phyloP scores from a whole-genome alignment of 1,140 invertebrate genomes.

The Palaemon carinicauda region DNA sequence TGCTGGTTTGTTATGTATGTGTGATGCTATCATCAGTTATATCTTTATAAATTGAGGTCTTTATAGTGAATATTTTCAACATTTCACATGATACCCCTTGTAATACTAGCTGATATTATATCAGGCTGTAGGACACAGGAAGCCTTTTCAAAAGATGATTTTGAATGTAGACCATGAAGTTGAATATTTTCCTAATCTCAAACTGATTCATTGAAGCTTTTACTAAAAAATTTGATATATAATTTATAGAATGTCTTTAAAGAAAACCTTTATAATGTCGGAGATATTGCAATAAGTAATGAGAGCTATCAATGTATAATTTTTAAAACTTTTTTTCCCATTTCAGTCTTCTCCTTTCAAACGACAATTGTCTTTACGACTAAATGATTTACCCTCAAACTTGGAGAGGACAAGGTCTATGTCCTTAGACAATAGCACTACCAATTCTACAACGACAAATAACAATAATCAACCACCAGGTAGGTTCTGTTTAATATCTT shows the following conservation, averaged over 20 bases:
- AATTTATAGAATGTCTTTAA: background rate
- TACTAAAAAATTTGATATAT: no score
- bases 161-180: no score
- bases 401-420: slow-evolving; percentile 74
- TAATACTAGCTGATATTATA: no score
- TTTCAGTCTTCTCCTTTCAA: slow-evolving; percentile 85
- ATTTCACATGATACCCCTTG: no score
- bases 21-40: no score
- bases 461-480: slow-evolving; percentile 46
- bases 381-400: slow-evolving; percentile 93
- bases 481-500: background rate
- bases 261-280: background rate
- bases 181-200: no score
- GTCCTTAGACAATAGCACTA: slow-evolving; percentile 36
- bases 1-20: no score
- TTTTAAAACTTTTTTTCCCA: background rate
- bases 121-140: no score
- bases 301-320: background rate
- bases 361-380: slow-evolving; percentile 89
- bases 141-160: no score
- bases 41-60: no score
- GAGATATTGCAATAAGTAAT: background rate
- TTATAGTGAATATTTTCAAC: no score
- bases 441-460: slow-evolving; percentile 9
- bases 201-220: no score